phyloP scores from a whole-genome alignment of 2,888 invertebrate species.

The Mimas tiliae region DNA sequence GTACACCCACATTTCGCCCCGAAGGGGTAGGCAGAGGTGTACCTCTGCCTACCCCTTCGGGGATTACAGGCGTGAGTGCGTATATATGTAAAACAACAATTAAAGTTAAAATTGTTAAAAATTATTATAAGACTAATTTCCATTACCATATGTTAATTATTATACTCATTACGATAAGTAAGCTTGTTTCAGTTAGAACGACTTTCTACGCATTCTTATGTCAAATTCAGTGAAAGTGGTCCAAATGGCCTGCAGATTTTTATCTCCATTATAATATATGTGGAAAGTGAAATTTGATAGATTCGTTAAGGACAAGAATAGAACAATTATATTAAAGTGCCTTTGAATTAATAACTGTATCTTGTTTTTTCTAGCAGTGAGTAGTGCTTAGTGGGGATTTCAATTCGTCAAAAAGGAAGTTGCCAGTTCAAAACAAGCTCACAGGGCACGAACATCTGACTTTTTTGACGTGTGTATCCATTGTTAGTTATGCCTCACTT shows the following conservation, averaged over 20 bases:
- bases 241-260: slow-evolving; percentile 20
- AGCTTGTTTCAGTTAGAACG: slow-evolving; percentile 24
- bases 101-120: not conserved
- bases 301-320: slow-evolving; percentile 14
- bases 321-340: not conserved
- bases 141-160: slow-evolving; percentile 18
- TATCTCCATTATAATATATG: slow-evolving; percentile 24
- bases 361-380: too few relatives aligned
- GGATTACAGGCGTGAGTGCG: too few relatives aligned
- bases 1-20: too few relatives aligned
- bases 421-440: too few relatives aligned
- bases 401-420: too few relatives aligned
- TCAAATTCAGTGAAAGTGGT: slow-evolving; percentile 29
- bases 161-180: slow-evolving; percentile 16
- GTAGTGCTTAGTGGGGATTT: too few relatives aligned
- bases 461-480: too few relatives aligned
- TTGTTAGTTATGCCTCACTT: too few relatives aligned
- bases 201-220: slow-evolving; percentile 31
- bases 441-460: too few relatives aligned
- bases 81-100: slow-evolving; percentile 1
- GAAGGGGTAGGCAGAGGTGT: too few relatives aligned
- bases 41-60: too few relatives aligned
- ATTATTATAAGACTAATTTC: not conserved
- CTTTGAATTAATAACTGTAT: not conserved
- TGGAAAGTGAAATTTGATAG: slow-evolving; percentile 3